These are phyloP conservation scores for Ceramica pisi DNA, from an alignment of 2,888 invertebrate species.

Conservation along the genomic window DNA sequence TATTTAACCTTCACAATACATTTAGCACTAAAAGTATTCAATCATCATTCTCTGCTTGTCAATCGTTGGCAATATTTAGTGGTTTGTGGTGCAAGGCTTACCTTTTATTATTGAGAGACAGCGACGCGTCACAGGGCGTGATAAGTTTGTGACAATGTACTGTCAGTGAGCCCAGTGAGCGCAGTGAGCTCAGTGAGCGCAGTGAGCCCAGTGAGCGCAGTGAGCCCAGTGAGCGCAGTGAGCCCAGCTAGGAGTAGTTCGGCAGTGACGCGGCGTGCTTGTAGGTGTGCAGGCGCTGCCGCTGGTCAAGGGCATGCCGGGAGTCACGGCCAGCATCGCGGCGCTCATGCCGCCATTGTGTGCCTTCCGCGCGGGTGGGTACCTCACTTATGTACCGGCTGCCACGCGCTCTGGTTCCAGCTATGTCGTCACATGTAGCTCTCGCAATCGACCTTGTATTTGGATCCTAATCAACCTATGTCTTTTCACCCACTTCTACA, in stretches of 20 bases:
- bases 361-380: conserved; percentile 90
- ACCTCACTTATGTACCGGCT: conserved; percentile 72
- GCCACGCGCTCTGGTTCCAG: conserved; percentile 86
- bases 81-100: not conserved
- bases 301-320: conserved; percentile 89
- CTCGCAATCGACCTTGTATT: no score
- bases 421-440: no score
- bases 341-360: conserved; percentile 94
- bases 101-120: no score
- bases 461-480: no score
- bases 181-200: no score
- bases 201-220: no score
- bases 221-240: no score
- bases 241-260: conserved; percentile 11
- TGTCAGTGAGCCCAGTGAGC: not conserved
- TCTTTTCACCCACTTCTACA: no score
- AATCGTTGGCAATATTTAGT: no score
- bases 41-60: no score
- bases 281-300: conserved; percentile 79
- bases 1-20: no score
- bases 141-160: not conserved
- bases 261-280: conserved; percentile 69
- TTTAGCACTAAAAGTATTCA: no score
- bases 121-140: not conserved
- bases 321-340: conserved; percentile 89